Percentiles rank a stretch among this genome's conserved stretches.
phyloP scores from a whole-genome alignment of 1,140 invertebrate genomes.

The Solenopsis invicta region DNA sequence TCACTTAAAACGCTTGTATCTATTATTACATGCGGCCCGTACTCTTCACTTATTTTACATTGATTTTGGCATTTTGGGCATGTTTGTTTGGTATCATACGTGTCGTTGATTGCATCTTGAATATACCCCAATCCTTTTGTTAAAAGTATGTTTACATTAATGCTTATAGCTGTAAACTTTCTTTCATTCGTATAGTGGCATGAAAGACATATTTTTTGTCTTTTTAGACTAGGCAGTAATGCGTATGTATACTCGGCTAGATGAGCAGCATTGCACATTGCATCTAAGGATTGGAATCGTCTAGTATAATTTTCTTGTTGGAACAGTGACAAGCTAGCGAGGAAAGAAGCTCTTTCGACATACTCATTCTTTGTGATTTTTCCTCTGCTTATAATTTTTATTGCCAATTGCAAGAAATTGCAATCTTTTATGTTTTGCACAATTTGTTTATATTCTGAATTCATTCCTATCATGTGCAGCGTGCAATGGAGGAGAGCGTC shows the following conservation, averaged over 20 bases:
- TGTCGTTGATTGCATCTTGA: too few relatives aligned
- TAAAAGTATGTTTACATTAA: too few relatives aligned
- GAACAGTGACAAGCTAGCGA: neutral
- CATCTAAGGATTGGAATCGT: neutral
- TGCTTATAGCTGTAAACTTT: too few relatives aligned
- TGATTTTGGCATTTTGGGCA: too few relatives aligned
- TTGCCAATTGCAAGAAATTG: neutral
- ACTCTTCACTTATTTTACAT: too few relatives aligned
- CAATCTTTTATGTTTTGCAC: neutral
- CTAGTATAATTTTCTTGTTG: neutral
- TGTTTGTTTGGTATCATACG: too few relatives aligned
- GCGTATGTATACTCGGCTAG: neutral
- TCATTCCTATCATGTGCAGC: neutral
- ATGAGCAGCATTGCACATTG: conserved; percentile 16
- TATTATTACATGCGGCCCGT: too few relatives aligned
- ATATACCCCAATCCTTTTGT: too few relatives aligned
- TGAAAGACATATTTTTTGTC: neutral
- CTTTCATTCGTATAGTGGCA: too few relatives aligned
- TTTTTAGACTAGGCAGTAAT: neutral
- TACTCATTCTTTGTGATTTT: conserved; percentile 1
- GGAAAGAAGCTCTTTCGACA: neutral
- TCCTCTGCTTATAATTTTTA: neutral
- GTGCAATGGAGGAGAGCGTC: neutral
- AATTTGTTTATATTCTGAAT: neutral
- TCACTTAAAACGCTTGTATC: too few relatives aligned